Evolutionary conservation across 2,113 vertebrate genomes (phyloP), one percentile per base, ranked within the genome.

Genomic region (Thamnophis sirtalis): DNA sequence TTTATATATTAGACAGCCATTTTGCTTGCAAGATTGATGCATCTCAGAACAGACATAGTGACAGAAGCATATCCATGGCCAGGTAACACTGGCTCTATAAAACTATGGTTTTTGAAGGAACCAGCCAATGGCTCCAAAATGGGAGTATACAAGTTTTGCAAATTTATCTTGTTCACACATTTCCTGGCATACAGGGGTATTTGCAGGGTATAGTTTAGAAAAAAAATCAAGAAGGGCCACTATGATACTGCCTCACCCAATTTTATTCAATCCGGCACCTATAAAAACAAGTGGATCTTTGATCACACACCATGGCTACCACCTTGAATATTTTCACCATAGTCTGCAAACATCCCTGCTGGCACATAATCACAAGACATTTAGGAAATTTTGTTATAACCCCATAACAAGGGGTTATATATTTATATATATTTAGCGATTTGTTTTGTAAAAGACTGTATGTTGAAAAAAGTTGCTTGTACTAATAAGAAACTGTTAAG

Each of bases 401-500:
- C 51, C 54, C 43, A 92, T 58, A n/a, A 33, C 38, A n/a, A 8
- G 9, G 19, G 58, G n/a, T n/a, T n/a, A n/a, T n/a, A n/a, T n/a
- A n/a, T n/a, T n/a, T n/a, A n/a, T n/a, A n/a, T n/a, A n/a, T n/a
- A 85, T n/a, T 89, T 60, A 60, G 38, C 38, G 3, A 33, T 51
- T 53, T 43, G 91, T 50, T 58, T 90, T 11, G 90, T 94, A 68
- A 33, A 93, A 91, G 54, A 92, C 0, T 91, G 48, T 86, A 92
- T 86, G 90, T 89, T 84, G 91, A 85, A 89, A 93, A 89, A 86
- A 84, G 48, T 0, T 84, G 93, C 86, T 54, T 91, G 24, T 87
- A 58, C 24, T 38, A 55, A 92, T 86, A 92, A 91, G 84, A 92
- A 90, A 93, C 95, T 94, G 94, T 92, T 92, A 43, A 54, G 49